Conservation (phyloP, 1,140 invertebrate genomes). For the Oscheius sp. region DNA sequence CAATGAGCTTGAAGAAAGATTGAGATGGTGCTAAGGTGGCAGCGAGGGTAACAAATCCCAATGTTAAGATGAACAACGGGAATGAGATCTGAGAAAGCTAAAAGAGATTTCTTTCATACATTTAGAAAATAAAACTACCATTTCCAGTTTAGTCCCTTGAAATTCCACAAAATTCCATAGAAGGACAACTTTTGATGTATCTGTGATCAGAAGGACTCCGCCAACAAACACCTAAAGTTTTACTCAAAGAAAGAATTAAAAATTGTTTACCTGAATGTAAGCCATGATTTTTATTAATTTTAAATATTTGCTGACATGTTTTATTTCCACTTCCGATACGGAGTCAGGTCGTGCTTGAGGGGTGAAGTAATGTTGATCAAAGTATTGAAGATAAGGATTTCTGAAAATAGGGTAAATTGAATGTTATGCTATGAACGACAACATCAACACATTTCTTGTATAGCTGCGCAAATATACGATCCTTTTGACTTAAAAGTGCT, state of each 20-base stretch:
- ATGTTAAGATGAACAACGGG: background rate
- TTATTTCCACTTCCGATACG: background rate
- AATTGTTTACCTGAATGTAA: background rate
- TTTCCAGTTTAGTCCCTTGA: background rate
- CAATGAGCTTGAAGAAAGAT: background rate
- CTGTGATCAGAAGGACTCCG: background rate
- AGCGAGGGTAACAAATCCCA: background rate
- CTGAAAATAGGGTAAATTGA: too few species aligned
- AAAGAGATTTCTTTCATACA: background rate
- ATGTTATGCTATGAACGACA: too few species aligned
- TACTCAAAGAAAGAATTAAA: background rate
- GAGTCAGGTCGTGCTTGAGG: background rate
- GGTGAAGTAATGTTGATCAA: background rate
- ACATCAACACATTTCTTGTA: too few species aligned
- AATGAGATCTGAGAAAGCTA: background rate
- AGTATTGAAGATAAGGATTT: background rate
- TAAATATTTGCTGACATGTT: background rate
- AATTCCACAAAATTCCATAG: background rate
- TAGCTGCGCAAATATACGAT: too few species aligned
- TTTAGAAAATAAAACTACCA: background rate
- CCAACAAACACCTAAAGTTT: background rate
- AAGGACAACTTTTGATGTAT: background rate
- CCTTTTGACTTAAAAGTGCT: too few species aligned
- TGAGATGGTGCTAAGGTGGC: background rate
- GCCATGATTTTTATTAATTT: background rate